Conservation (phyloP, 2,888 invertebrate species). For the Serrognathus titanus region DNA sequence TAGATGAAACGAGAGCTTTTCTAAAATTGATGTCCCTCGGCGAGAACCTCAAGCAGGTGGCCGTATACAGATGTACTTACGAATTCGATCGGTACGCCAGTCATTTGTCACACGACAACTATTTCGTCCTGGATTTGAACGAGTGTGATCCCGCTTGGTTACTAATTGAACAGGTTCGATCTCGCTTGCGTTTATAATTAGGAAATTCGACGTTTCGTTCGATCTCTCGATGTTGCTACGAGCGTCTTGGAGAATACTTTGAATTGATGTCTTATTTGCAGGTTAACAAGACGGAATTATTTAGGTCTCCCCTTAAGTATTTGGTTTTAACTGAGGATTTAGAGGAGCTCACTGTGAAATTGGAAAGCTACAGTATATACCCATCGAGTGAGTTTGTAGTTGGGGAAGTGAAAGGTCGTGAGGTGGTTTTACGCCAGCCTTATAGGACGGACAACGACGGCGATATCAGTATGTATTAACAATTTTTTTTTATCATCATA, state of each 20-base stretch:
- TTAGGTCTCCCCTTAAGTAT: conserved; percentile 2
- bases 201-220: not conserved
- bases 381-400: conserved; percentile 13
- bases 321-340: conserved; percentile 8
- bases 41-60: no score
- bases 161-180: conserved; percentile 5
- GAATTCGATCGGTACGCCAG: no score
- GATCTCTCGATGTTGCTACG: no score
- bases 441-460: conserved; percentile 10
- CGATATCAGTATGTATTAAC: conserved; percentile 4
- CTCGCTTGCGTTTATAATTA: not conserved
- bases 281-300: conserved; percentile 2
- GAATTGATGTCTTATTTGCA: not conserved
- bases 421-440: conserved; percentile 9
- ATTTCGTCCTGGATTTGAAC: conserved; percentile 10
- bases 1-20: no score
- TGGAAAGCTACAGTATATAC: conserved; percentile 13
- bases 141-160: conserved; percentile 7
- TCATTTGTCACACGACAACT: conserved; percentile 3
- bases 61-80: no score
- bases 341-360: not conserved
- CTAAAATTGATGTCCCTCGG: no score
- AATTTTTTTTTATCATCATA: not conserved
- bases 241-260: no score
- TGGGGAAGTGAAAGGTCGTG: not conserved